phyloP scores from a whole-genome alignment of 2,797 vertebrate genomes.

The Brachyalestes nurse region DNA sequence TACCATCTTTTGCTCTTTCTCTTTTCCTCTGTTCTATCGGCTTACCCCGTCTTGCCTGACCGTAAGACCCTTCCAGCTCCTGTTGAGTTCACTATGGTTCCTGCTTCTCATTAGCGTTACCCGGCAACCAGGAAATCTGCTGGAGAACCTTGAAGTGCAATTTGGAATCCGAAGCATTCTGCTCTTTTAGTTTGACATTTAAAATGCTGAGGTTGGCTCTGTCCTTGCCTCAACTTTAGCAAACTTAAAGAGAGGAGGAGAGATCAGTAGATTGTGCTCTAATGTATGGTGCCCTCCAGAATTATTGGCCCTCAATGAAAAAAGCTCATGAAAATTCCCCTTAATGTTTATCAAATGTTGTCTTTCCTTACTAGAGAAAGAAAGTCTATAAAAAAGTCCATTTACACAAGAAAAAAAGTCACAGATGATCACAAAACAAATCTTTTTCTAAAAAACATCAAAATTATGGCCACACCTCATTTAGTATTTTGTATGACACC shows the following conservation, averaged over 20 bases:
- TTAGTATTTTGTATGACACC: no score
- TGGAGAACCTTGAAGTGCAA: slow-evolving; percentile 42
- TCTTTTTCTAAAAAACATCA: no score
- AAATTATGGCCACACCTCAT: no score
- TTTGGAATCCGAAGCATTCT: slow-evolving; percentile 49
- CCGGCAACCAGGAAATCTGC: slow-evolving; percentile 48
- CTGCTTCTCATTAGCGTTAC: slow-evolving; percentile 51
- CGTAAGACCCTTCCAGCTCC: slow-evolving; percentile 10
- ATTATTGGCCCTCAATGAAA: no score
- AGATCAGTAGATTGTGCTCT: not conserved
- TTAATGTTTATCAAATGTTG: no score
- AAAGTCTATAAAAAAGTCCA: no score
- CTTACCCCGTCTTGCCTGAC: not conserved
- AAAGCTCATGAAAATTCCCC: no score
- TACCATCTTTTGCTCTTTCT: slow-evolving; percentile 13
- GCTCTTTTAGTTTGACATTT: slow-evolving; percentile 54
- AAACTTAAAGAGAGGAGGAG: slow-evolving; percentile 18
- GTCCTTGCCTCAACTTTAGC: slow-evolving; percentile 40
- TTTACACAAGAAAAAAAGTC: no score
- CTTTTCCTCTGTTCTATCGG: not conserved
- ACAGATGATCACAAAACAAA: no score
- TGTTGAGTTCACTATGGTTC: slow-evolving; percentile 11
- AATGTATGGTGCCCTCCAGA: not conserved
- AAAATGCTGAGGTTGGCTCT: slow-evolving; percentile 40
- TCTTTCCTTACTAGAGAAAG: no score